Conservation (phyloP, 2,888 invertebrate species). For the Spisula solida region DNA sequence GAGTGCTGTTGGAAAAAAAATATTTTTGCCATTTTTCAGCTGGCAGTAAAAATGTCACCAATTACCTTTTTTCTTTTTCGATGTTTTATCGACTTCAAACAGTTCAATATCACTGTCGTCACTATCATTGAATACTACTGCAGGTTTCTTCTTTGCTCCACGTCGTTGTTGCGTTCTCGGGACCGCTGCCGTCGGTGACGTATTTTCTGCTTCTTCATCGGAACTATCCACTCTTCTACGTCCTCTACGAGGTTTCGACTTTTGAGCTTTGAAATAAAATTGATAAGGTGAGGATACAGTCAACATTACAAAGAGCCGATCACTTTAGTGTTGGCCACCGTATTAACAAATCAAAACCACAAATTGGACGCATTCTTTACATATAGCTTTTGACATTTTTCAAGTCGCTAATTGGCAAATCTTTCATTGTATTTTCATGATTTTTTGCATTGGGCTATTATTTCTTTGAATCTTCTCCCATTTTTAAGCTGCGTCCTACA, state of each 20-base stretch:
- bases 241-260: constrained; percentile 51
- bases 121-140: constrained; percentile 79
- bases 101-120: constrained; percentile 82
- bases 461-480: too few relatives aligned
- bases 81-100: constrained; percentile 80
- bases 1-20: too few relatives aligned
- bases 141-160: constrained; percentile 72
- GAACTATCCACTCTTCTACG: constrained; percentile 71
- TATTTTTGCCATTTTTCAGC: neutral
- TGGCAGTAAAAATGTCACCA: too few relatives aligned
- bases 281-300: neutral
- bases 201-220: constrained; percentile 68
- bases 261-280: constrained; percentile 33
- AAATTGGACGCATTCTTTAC: too few relatives aligned
- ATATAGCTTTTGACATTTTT: too few relatives aligned
- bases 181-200: constrained; percentile 48
- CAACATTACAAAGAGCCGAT: too few relatives aligned
- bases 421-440: too few relatives aligned
- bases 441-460: too few relatives aligned
- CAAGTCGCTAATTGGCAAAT: too few relatives aligned
- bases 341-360: too few relatives aligned
- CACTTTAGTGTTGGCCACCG: too few relatives aligned
- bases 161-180: constrained; percentile 63
- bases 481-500: too few relatives aligned
- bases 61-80: constrained; percentile 73